phyloP scores from a whole-genome alignment of 2,797 vertebrate species.

The Hemitrygon akajei region DNA sequence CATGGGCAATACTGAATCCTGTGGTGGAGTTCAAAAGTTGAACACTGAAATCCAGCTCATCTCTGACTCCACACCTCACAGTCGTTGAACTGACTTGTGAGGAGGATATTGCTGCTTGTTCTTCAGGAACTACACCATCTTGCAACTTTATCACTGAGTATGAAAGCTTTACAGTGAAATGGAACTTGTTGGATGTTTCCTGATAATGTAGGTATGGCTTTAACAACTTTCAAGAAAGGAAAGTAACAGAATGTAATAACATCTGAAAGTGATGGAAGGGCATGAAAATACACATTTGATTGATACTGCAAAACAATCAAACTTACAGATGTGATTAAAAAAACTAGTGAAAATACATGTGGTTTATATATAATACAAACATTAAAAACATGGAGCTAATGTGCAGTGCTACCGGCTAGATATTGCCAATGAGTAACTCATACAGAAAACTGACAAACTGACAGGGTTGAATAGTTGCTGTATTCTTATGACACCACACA shows the following conservation, averaged over 20 bases:
- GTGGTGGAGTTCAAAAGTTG: too few relatives aligned
- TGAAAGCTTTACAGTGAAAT: background rate
- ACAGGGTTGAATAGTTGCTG: background rate
- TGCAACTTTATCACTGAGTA: background rate
- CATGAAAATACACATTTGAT: background rate
- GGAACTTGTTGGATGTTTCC: background rate
- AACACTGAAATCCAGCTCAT: too few relatives aligned
- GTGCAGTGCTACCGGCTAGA: background rate
- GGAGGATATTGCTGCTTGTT: too few relatives aligned
- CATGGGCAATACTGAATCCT: too few relatives aligned
- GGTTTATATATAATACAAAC: background rate
- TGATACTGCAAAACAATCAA: background rate
- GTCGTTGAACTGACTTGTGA: too few relatives aligned
- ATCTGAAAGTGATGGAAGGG: background rate
- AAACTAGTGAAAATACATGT: background rate
- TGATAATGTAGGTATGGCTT: background rate
- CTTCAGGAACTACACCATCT: too few relatives aligned
- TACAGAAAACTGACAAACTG: background rate
- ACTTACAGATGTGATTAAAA: background rate
- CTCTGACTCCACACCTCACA: too few relatives aligned
- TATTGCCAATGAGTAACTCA: background rate
- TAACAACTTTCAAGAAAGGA: background rate
- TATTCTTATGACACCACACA: background rate
- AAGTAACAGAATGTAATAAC: background rate
- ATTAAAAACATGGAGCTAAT: background rate